Evolutionary conservation across 2,113 vertebrate genomes (phyloP), one percentile per base, ranked within the genome.

Genomic region (Condylura cristata): DNA sequence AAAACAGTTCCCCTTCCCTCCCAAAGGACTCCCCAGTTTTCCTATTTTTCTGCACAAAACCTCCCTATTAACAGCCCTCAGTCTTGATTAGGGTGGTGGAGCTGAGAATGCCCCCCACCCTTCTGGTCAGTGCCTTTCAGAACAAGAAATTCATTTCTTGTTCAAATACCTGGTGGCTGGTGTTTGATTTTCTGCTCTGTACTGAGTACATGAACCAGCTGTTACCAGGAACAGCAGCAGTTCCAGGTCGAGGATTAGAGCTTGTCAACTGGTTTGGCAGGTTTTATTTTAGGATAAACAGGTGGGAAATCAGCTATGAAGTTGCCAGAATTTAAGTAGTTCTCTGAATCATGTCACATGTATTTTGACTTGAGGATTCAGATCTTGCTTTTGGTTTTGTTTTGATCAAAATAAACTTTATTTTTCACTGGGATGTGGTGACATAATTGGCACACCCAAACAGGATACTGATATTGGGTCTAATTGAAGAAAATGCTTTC

Each of bases 331-430:
- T 65, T 8, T 5, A 56, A 72, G 20, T 22, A 28, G 1, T 74
- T 51, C 87, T 32, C 30, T 56, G 6, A 8, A 53, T 74, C 32
- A 53, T 22, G 2, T 81, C 17, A 30, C 34, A 37, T 44, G 12
- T n/a, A 18, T 81, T 89, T 78, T 58, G 48, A 81, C 65, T 2
- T 76, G n/a, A 83, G 13, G 3, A 0, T 83, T 78, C 10, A 58
- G n/a, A 24, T 75, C 14, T 86, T 32, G 16, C 37, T 39, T 85
- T 80, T 78, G 18, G 30, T 22, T 34, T 24, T 20, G 41, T 37
- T 82, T 48, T 86, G 63, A 58, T 86, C 24, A 93, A 76, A 66
- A 71, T 68, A 32, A 71, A 78, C 65, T 87, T 90, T 72, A 94
- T 53, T 46, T 83, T 88, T 53, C 53, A 93, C 2, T 16, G 5